phyloP scores from a whole-genome alignment of 2,113 vertebrate species.

The Chloropsis cyanopogon region DNA sequence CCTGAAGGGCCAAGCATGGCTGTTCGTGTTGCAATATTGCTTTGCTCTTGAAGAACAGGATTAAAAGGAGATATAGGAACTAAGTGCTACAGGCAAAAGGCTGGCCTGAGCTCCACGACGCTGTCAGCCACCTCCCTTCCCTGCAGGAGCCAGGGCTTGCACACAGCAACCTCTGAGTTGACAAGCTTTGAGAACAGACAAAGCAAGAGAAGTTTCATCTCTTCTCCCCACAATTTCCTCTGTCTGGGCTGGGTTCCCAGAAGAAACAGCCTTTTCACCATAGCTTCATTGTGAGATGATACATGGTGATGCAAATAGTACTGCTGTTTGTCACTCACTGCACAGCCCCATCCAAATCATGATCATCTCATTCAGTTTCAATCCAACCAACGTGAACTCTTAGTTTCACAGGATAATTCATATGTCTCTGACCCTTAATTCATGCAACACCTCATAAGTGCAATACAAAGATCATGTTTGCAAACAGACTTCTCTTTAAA shows the following conservation, averaged over 20 bases:
- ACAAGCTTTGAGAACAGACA: background rate
- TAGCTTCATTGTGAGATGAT: background rate
- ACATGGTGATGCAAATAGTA: background rate
- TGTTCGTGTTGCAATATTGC: rapidly evolving
- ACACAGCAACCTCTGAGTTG: background rate
- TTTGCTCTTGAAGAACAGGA: background rate
- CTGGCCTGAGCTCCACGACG: rapidly evolving
- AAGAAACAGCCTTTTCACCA: background rate
- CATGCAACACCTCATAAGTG: background rate
- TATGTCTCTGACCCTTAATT: background rate
- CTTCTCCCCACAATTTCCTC: background rate
- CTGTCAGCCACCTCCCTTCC: background rate
- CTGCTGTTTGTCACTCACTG: background rate
- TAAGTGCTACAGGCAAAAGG: background rate
- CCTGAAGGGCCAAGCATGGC: background rate
- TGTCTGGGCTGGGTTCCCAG: background rate
- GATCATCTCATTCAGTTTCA: background rate
- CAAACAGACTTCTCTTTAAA: background rate
- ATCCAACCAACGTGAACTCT: background rate
- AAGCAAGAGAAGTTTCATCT: constrained; percentile 1
- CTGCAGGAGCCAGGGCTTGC: background rate
- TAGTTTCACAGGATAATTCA: background rate
- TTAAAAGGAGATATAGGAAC: background rate
- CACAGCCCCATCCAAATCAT: background rate
- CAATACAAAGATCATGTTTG: background rate